A percentile compares a stretch with the other conserved stretches of the same genome.
These are phyloP conservation scores for Pluvianellus socialis DNA, from an alignment of 2,113 vertebrate species.

Conservation along the genomic window DNA sequence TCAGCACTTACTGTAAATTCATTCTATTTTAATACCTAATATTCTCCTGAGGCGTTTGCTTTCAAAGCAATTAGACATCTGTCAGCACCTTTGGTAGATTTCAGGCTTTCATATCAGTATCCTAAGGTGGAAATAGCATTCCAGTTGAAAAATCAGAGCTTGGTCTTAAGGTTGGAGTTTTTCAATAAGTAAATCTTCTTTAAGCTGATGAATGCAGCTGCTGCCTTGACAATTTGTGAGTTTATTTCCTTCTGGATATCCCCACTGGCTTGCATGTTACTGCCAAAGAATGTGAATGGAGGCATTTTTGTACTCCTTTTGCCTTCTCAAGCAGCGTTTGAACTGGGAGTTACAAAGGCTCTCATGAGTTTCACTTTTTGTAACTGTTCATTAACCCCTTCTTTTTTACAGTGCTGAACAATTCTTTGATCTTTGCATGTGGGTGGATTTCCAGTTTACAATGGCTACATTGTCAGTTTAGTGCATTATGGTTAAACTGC, in stretches of 20 bases:
- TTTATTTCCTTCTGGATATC: conserved; percentile 65
- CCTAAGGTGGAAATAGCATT: conserved; percentile 64
- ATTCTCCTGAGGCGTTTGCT: conserved; percentile 52
- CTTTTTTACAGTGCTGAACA: not conserved
- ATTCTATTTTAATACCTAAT: conserved; percentile 31
- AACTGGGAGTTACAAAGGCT: conserved; percentile 17
- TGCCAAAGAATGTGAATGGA: conserved; percentile 57
- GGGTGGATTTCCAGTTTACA: not conserved
- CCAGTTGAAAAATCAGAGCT: conserved; percentile 50
- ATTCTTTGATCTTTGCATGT: not conserved
- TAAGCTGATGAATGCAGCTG: conserved; percentile 61
- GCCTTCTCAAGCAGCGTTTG: conserved; percentile 27
- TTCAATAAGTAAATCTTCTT: conserved; percentile 62
- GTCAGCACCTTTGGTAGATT: conserved; percentile 37
- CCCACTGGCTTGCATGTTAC: conserved; percentile 43
- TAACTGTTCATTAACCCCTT: not conserved
- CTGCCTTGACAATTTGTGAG: conserved; percentile 57
- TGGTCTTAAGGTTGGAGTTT: conserved; percentile 20
- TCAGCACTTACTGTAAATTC: conserved; percentile 34
- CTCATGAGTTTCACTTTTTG: conserved; percentile 16
- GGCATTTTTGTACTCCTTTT: conserved; percentile 31
- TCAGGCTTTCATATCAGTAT: conserved; percentile 31
- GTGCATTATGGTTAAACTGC: not conserved
- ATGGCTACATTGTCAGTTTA: not conserved
- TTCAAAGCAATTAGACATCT: conserved; percentile 65